Conservation (phyloP, 1,140 invertebrate species). For the Stratiolaelaps scimitus region DNA sequence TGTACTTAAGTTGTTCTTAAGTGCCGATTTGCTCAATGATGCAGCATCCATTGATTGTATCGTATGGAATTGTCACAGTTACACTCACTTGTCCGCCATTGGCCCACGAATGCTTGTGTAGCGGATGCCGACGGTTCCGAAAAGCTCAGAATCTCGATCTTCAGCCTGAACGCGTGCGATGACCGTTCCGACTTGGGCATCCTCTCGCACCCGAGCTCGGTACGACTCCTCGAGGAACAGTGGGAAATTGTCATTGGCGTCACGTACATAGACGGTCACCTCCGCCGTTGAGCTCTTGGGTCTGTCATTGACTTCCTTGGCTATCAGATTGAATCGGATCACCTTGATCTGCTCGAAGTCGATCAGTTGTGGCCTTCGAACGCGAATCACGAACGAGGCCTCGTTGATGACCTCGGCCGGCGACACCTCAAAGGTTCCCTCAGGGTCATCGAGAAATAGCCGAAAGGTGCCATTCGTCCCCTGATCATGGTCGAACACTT, state of each 20-base stretch:
- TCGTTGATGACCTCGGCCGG: slow-evolving; percentile 78
- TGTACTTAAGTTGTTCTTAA: slow-evolving; percentile 34
- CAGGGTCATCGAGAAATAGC: slow-evolving; percentile 61
- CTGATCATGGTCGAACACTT: slow-evolving; percentile 42
- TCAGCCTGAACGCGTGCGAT: slow-evolving; percentile 66
- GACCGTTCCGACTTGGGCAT: slow-evolving; percentile 63
- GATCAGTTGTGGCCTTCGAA: slow-evolving; percentile 61
- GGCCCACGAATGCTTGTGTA: slow-evolving; percentile 67
- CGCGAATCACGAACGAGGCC: slow-evolving; percentile 74
- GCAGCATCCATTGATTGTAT: slow-evolving; percentile 36
- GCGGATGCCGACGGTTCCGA: slow-evolving; percentile 68
- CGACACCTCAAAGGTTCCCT: slow-evolving; percentile 73
- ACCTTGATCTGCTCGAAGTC: slow-evolving; percentile 67
- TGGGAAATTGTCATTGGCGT: slow-evolving; percentile 87
- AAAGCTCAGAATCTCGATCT: slow-evolving; percentile 70
- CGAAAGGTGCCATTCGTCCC: slow-evolving; percentile 83
- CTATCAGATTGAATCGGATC: slow-evolving; percentile 40
- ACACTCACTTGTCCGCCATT: slow-evolving; percentile 66
- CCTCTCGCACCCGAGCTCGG: slow-evolving; percentile 50
- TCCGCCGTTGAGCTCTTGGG: slow-evolving; percentile 66
- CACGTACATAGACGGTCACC: slow-evolving; percentile 67
- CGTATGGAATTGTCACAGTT: background rate
- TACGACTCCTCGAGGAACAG: slow-evolving; percentile 66
- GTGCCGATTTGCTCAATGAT: slow-evolving; percentile 36
- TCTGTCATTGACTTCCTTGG: slow-evolving; percentile 34